Conservation (phyloP, 2,888 invertebrate species). For the Calliopum simillimum region DNA sequence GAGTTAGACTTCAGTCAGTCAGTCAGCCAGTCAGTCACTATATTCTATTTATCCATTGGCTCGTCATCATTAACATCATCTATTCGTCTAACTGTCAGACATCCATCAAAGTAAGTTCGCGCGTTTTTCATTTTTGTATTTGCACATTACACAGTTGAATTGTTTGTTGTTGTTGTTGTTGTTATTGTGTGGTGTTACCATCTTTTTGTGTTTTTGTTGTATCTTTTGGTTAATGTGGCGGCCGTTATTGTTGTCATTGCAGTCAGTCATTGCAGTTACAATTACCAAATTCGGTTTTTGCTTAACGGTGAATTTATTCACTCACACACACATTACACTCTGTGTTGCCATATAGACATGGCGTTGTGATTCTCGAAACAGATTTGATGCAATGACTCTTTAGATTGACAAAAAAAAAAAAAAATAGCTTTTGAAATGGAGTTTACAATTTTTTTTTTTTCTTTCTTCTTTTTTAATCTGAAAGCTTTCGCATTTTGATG, state of each 20-base stretch:
- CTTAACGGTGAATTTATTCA: not conserved
- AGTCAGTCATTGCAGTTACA: not conserved
- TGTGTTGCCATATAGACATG: too few relatives aligned
- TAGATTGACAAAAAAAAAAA: too few relatives aligned
- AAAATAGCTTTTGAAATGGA: too few relatives aligned
- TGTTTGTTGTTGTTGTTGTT: slow-evolving; percentile 9
- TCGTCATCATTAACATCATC: not conserved
- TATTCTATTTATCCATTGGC: not conserved
- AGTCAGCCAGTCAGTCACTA: slow-evolving; percentile 1
- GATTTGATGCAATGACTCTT: too few relatives aligned
- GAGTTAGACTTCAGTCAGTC: not conserved
- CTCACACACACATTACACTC: too few relatives aligned
- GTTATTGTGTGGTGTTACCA: not conserved
- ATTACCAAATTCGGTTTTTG: slow-evolving; percentile 19
- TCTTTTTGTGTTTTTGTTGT: not conserved
- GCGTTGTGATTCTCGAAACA: too few relatives aligned
- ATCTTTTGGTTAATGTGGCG: not conserved
- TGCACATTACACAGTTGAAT: not conserved
- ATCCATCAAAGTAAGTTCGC: slow-evolving; percentile 2
- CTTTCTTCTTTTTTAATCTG: too few relatives aligned
- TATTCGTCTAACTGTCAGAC: slow-evolving; percentile 1
- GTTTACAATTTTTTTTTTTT: too few relatives aligned
- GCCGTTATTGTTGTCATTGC: not conserved
- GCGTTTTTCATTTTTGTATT: not conserved
- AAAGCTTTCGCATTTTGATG: too few relatives aligned